Evolutionary conservation across 2,888 invertebrate species (phyloP), one percentile per base, ranked within the genome.

Genomic region (Agrilus cyanescens): DNA sequence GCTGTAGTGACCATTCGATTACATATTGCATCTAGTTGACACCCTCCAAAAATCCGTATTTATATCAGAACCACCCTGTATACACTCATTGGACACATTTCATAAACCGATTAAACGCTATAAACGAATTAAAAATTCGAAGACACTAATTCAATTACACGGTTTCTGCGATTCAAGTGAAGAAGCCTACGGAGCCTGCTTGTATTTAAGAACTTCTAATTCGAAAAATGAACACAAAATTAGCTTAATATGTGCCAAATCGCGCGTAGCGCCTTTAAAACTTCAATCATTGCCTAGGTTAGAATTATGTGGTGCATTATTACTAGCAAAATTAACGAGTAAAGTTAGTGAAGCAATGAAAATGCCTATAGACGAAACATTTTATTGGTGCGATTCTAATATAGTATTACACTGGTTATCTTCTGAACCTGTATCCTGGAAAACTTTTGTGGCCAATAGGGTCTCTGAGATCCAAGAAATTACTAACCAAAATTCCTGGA

Each of bases 201-300:
- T 56, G 5, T 57, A 56, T 41, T 7, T 56, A 12, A 16, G 45
- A 31, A 41, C 50, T 14, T 38, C 29, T 10, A 38, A 48, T 41
- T 29, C 12, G 12, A 13, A 37, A 13, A 43, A 38, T 14, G 33
- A 46, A 8, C n/a, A 18, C 18, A 15, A 20, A 2, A 30, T 34
- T 14, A 16, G 43, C 16, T 42, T 56, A 12, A 32, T 56, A 25
- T 48, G 50, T 25, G 43, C 52, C 2, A 55, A 54, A 47, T 54
- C 53, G n/a, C 48, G 49, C n/a, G 55, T 54, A 25, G 50, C 53
- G n/a, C 53, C 54, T n/a, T 35, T 54, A 32, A 56, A 53, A 47
- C 32, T 33, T 6, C 7, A 52, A 13, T 49, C 51, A n/a, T 15
- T 56, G 7, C 54, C 55, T 12, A 44, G n/a, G n/a, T n/a, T n/a